A percentile compares a stretch with the other conserved stretches of the same genome.
phyloP scores from a whole-genome alignment of 2,888 invertebrate genomes.

The Epinotia bilunana region DNA sequence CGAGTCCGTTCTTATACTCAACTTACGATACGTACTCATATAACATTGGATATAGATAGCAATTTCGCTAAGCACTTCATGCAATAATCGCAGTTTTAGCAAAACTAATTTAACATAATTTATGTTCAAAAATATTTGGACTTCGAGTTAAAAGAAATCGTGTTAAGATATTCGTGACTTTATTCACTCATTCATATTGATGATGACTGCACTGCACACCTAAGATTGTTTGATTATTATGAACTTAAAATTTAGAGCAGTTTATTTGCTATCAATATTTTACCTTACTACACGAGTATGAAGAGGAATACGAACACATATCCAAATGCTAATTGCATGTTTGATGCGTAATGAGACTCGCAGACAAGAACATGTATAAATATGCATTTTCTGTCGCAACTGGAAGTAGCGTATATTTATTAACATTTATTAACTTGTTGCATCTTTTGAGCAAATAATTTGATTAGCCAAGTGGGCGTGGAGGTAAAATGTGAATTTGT shows the following conservation, averaged over 20 bases:
- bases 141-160: no score
- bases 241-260: no score
- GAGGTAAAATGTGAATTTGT: constrained; percentile 45
- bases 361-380: constrained; percentile 1
- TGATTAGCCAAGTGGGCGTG: constrained; percentile 46
- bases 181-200: no score
- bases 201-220: no score
- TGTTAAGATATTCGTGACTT: no score
- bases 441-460: constrained; percentile 42
- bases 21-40: constrained; percentile 61
- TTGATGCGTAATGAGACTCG: neutral
- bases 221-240: no score
- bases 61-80: neutral
- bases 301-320: neutral
- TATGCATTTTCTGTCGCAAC: constrained; percentile 8
- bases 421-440: constrained; percentile 40
- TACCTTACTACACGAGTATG: neutral
- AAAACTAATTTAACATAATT: neutral
- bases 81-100: neutral
- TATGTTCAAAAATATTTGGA: no score
- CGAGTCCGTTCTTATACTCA: constrained; percentile 64
- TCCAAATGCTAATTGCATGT: neutral
- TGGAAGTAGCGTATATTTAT: constrained; percentile 15
- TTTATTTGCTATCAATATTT: neutral
- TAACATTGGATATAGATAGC: constrained; percentile 9